Conservation (phyloP, 1,140 invertebrate genomes). For the Saccostrea cuccullata region DNA sequence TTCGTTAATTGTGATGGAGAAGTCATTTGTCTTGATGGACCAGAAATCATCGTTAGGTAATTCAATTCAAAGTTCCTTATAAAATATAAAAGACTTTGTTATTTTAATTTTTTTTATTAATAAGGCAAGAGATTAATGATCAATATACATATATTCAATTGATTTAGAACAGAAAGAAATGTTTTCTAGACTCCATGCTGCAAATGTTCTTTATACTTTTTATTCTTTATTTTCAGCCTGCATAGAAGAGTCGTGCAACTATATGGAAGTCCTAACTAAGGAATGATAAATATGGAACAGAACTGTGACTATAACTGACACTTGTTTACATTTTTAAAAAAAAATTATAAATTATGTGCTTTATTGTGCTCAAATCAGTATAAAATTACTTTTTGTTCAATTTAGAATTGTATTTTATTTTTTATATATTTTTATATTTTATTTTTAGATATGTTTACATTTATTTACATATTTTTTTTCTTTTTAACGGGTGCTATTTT, state of each 20-base stretch:
- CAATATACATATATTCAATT: neutral
- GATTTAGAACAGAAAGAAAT: neutral
- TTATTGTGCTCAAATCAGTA: too few species aligned
- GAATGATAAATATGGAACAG: neutral
- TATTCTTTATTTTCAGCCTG: neutral
- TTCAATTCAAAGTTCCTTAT: neutral
- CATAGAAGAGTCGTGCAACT: neutral
- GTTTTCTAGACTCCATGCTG: neutral
- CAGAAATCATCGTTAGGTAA: conserved; percentile 2
- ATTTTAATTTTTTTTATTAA: neutral
- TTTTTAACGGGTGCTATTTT: too few species aligned
- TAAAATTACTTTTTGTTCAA: too few species aligned
- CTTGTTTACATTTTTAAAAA: too few species aligned
- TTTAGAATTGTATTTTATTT: too few species aligned
- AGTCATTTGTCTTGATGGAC: neutral
- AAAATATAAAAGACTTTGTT: too few species aligned
- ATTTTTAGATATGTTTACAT: too few species aligned
- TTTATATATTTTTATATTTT: too few species aligned
- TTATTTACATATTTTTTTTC: too few species aligned
- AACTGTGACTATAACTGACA: neutral
- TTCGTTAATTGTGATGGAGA: conserved; percentile 3
- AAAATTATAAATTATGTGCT: too few species aligned
- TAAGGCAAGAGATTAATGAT: too few species aligned
- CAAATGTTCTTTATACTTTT: neutral
- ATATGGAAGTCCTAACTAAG: neutral